A percentile compares a stretch with the other conserved stretches of the same genome.
Evolutionary conservation across 2,113 vertebrate genomes (phyloP).

Genomic region (Pyrgilauda ruficollis): DNA sequence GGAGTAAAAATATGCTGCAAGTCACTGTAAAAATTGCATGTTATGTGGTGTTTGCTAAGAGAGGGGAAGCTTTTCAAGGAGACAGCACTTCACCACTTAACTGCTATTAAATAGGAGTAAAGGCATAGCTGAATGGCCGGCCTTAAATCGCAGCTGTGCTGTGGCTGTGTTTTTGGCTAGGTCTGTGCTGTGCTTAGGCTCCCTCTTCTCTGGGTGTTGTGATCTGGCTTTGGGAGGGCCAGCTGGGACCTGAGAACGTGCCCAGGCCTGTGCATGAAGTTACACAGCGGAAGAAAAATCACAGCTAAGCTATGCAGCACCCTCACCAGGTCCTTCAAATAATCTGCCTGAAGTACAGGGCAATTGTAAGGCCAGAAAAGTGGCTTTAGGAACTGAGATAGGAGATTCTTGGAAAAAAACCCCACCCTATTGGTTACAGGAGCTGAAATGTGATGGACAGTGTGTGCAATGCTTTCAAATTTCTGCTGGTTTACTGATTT

Average conservation of each 20-base stretch:
- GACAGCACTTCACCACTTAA: background rate
- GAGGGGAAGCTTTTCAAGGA: background rate
- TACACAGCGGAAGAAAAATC: background rate
- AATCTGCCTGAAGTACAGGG: background rate
- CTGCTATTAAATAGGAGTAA: background rate
- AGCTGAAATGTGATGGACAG: background rate
- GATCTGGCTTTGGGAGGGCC: background rate
- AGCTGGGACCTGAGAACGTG: background rate
- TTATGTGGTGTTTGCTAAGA: background rate
- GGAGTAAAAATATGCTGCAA: slow-evolving; percentile 15
- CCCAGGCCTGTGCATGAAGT: background rate
- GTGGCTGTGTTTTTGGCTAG: background rate
- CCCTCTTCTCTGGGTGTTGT: background rate
- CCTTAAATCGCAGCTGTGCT: background rate
- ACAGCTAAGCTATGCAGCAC: background rate
- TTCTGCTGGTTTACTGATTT: background rate
- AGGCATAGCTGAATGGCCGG: background rate
- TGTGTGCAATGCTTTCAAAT: background rate
- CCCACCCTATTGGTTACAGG: background rate
- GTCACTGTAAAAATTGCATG: background rate
- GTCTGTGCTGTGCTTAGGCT: background rate
- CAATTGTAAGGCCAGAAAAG: background rate
- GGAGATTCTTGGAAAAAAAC: background rate
- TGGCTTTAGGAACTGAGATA: background rate
- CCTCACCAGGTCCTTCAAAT: background rate